phyloP scores from a whole-genome alignment of 1,140 invertebrate genomes.

The Trypoxylus dichotomus region DNA sequence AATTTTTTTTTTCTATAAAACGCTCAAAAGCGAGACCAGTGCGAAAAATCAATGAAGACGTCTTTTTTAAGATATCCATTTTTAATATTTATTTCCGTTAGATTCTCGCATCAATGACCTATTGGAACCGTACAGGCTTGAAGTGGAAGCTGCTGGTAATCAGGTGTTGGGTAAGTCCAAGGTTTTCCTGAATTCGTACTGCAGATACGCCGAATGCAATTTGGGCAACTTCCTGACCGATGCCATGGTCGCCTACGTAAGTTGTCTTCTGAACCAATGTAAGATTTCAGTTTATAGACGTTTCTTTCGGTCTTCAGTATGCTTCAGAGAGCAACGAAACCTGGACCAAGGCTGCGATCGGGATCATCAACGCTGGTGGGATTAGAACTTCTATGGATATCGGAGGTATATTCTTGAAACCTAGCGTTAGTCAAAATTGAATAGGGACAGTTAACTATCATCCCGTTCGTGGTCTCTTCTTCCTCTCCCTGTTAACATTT shows the following conservation, averaged over 20 bases:
- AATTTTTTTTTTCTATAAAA: too few relatives aligned
- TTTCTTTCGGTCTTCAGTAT: background rate
- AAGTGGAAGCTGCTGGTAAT: too few relatives aligned
- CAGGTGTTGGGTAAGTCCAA: conserved; percentile 39
- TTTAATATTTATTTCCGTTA: conserved; percentile 29
- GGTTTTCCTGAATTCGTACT: conserved; percentile 65
- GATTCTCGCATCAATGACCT: conserved; percentile 62
- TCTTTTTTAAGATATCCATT: background rate
- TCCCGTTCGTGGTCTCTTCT: too few relatives aligned
- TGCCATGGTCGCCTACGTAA: conserved; percentile 60
- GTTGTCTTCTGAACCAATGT: background rate
- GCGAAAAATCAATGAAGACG: too few relatives aligned
- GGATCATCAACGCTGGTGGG: conserved; percentile 71
- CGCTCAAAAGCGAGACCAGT: too few relatives aligned
- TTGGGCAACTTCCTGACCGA: conserved; percentile 80
- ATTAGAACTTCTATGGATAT: conserved; percentile 28
- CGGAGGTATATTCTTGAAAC: too few relatives aligned
- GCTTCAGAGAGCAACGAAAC: background rate
- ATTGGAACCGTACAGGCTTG: too few relatives aligned
- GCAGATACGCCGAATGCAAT: conserved; percentile 76
- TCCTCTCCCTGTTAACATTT: too few relatives aligned
- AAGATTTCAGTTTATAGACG: background rate
- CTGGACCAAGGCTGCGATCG: conserved; percentile 68
- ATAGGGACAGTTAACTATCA: too few relatives aligned
- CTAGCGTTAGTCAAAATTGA: too few relatives aligned